Conservation (phyloP, 2,113 vertebrate genomes). For the Sminthopsis crassicaudata region DNA sequence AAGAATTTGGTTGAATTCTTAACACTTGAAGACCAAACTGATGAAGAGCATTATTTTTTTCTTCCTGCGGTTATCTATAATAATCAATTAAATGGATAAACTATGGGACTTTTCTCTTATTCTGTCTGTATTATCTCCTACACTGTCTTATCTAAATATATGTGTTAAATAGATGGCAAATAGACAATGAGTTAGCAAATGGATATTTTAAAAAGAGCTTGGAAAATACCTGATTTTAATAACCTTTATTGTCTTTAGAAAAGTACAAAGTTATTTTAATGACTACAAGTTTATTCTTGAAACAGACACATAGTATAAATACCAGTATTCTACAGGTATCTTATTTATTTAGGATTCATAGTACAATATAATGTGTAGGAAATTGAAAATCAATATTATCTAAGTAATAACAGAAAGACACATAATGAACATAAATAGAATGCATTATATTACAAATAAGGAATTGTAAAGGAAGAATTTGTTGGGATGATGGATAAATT, state of each 20-base stretch:
- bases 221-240: background rate
- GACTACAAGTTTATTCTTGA: background rate
- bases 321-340: background rate
- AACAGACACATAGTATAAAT: background rate
- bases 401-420: background rate
- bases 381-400: background rate
- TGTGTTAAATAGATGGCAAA: background rate
- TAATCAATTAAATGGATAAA: background rate
- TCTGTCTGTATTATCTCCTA: background rate
- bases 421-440: background rate
- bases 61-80: background rate
- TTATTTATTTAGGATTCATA: background rate
- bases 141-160: background rate
- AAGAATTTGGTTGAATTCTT: too few relatives aligned
- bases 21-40: too few relatives aligned
- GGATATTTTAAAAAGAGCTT: too few relatives aligned
- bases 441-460: background rate
- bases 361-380: background rate
- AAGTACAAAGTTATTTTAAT: background rate
- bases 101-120: background rate
- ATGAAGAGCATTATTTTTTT: too few relatives aligned
- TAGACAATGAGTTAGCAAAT: background rate
- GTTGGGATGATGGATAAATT: background rate
- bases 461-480: background rate
- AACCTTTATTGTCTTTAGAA: background rate